A percentile compares a stretch with the other conserved stretches of the same genome.
These are phyloP conservation scores for Athene noctua DNA, from an alignment of 2,113 vertebrate species.

Conservation along the genomic window DNA sequence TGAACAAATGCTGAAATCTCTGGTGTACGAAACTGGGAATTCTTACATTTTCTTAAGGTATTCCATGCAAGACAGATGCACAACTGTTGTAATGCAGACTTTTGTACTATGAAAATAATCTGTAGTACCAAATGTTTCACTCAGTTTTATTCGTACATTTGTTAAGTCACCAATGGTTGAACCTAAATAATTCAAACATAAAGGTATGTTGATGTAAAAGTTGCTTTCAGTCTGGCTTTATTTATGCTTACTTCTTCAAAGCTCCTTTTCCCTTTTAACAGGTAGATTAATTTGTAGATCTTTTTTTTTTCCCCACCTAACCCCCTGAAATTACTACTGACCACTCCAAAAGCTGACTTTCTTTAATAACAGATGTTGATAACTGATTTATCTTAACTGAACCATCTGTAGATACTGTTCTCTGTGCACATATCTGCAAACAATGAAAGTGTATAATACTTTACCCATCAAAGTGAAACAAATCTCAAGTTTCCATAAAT, in stretches of 20 bases:
- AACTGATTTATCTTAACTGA: background rate
- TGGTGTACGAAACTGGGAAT: background rate
- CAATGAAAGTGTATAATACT: background rate
- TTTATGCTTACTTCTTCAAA: background rate
- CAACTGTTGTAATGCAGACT: background rate
- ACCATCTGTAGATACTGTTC: background rate
- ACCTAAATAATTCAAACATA: background rate
- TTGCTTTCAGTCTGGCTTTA: background rate
- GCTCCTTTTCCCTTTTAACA: background rate
- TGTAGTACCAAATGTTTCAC: background rate
- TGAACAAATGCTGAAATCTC: background rate
- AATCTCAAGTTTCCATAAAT: background rate
- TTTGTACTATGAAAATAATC: background rate
- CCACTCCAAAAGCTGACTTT: background rate
- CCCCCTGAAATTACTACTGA: background rate
- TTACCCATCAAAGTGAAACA: background rate
- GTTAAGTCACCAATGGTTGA: background rate
- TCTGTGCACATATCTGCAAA: background rate
- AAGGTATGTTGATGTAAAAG: background rate
- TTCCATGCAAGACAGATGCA: background rate
- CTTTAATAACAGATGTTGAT: background rate
- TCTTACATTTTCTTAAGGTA: background rate
- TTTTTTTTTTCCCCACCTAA: background rate
- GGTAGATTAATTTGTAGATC: background rate
- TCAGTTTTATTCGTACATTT: background rate